phyloP scores from a whole-genome alignment of 1,140 invertebrate species.

The Brachystomella parvula region DNA sequence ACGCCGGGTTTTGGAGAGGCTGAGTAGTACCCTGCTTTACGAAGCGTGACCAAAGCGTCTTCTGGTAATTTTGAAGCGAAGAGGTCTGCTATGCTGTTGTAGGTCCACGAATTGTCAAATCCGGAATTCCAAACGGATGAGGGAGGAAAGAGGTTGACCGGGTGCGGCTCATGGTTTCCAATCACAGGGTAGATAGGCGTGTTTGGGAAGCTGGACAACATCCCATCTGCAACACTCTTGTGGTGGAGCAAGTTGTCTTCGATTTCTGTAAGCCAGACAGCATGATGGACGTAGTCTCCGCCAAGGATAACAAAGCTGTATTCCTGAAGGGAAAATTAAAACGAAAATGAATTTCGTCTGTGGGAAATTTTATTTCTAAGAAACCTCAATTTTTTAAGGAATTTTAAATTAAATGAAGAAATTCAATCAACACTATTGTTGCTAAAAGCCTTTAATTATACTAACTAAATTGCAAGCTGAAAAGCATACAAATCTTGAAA shows the following conservation, averaged over 20 bases:
- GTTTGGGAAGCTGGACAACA: constrained; percentile 49
- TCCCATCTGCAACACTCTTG: constrained; percentile 43
- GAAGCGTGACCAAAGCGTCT: constrained; percentile 38
- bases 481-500: too few relatives aligned
- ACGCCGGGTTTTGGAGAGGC: constrained; percentile 45
- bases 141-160: too few relatives aligned
- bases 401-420: too few relatives aligned
- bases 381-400: too few relatives aligned
- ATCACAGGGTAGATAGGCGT: constrained; percentile 51
- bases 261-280: constrained; percentile 55
- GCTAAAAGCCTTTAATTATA: too few relatives aligned
- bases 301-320: constrained; percentile 59
- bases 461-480: too few relatives aligned
- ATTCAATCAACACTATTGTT: too few relatives aligned
- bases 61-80: constrained; percentile 27
- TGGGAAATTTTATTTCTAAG: constrained; percentile 47
- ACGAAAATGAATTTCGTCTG: too few relatives aligned
- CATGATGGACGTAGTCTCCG: constrained; percentile 55
- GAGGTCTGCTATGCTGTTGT: neutral
- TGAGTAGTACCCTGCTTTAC: constrained; percentile 49
- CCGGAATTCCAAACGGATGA: neutral
- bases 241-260: constrained; percentile 46
- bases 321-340: too few relatives aligned
- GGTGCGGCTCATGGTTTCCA: constrained; percentile 57
- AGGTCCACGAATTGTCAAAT: constrained; percentile 21